Evolutionary conservation across 92 coral and sea anemone species (phyloP), one percentile per base, ranked within the genome.

Genomic region (Heteractis magnifica): DNA sequence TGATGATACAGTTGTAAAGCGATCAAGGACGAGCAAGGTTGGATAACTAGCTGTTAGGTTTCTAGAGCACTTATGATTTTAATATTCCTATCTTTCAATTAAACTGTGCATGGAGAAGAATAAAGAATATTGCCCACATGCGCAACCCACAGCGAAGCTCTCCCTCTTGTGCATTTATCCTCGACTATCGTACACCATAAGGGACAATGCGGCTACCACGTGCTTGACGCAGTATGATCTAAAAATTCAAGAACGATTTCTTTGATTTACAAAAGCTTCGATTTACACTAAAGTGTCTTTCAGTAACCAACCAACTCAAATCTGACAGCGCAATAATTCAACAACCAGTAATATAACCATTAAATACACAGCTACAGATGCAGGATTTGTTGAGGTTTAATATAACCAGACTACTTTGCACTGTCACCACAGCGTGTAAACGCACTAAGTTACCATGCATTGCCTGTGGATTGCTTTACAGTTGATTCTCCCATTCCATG

Each of bases 281-380:
- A 23, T 26, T 19, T 48, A 68, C 73, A 20, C 73, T 50, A 68
- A 14, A 68, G 73, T 26, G 73, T 68, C 48, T 68, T 23, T 44
- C 73, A 68, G 21, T 68, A 26, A 68, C 20, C 21, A 23, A 62
- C 34, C 44, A 34, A 62, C 70, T 62, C 23, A 18, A 62, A 62
- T 62, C 49, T 68, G 73, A 68, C 73, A 68, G 73, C 49, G 49
- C 73, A 68, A 68, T 68, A 26, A 26, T 68, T 19, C 73, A 26
- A 26, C 44, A 16, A 68, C 73, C 49, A 12, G 73, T 68, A 68
- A 26, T 34, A 2, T 34, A 34, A 34, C 6, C 14, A 26, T 68
- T 48, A 68, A 34, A 26, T 23, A 68, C 10, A 68, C 73, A 20
- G 26, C 73, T 41, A 68, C 14, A 68, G 23, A 21, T 21, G 73